A percentile compares a stretch with the other conserved stretches of the same genome.
These are phyloP conservation scores for Popillia japonica DNA, from an alignment of 1,140 invertebrate species.

Conservation along the genomic window DNA sequence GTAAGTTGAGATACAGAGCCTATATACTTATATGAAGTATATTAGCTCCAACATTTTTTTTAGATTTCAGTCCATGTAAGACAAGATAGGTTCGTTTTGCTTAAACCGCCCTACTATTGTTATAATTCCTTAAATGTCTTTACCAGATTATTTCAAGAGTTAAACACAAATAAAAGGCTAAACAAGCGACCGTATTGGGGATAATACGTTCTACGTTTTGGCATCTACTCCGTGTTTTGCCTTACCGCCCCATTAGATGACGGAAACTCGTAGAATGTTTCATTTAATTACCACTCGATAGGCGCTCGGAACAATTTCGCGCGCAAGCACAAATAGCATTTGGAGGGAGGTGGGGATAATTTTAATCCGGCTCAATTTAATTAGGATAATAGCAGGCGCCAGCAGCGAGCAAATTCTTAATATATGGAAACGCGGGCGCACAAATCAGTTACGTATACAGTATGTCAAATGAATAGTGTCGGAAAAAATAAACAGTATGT, in stretches of 20 bases:
- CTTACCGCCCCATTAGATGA: not conserved
- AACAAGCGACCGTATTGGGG: not conserved
- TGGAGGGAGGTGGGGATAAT: not conserved
- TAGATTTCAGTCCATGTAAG: no score
- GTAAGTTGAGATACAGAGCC: no score
- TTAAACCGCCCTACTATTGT: not conserved
- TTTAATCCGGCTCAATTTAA: conserved; percentile 18
- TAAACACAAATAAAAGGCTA: not conserved
- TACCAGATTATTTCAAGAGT: not conserved
- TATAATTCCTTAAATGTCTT: not conserved
- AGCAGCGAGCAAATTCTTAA: not conserved
- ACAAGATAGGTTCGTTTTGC: no score
- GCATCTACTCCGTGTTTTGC: not conserved
- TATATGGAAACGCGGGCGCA: not conserved
- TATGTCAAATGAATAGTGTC: no score
- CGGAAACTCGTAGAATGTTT: not conserved
- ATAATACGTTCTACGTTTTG: not conserved
- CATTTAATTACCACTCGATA: conserved; percentile 11
- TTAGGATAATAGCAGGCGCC: not conserved
- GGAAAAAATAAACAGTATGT: no score
- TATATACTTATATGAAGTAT: no score
- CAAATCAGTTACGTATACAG: no score
- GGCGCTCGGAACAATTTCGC: not conserved
- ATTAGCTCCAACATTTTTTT: no score
- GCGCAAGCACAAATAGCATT: not conserved